Evolutionary conservation across 2,797 vertebrate species (phyloP), one percentile per base, ranked within the genome.

Genomic region (Orestias chungarensis): DNA sequence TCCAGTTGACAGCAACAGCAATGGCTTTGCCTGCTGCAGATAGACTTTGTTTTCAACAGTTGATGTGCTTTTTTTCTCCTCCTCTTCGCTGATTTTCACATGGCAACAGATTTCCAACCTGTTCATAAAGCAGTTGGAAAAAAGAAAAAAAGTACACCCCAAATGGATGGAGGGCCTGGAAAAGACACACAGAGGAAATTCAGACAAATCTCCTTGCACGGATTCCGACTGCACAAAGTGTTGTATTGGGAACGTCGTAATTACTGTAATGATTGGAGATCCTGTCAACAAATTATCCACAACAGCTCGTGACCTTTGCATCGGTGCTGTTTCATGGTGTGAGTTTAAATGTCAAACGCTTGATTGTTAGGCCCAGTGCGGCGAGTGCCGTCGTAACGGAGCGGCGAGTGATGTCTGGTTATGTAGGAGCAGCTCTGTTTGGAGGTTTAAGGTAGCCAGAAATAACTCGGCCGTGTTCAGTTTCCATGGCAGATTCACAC

Each of bases 371-470:
- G 62, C 68, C 76, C 65, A 68, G 82, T 69, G 31, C 31, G 72
- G 65, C 2, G 33, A 81, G 74, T 62, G 75, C 66, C 77, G 43
- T 86, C 76, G 73, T 83, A 75, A 69, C 43, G 3, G 70, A 73
- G 83, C 44, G 2, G 74, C 73, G 84, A n/a, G 71, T 82, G 74
- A 77, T 82, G 85, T 79, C 79, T 82, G 84, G 35, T 82, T 76
- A 50, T 84, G 86, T 77, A 73, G 84, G 50, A 90, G 88, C 90
- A 89, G 88, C 89, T 90, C 86, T 88, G 88, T 91, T 91, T 90
- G 87, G 74, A 82, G 87, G 82, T 83, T 84, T 55, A 83, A 86
- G 68, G 81, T 64, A n/a, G 79, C 71, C 90, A 85, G 82, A 88
- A 92, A 92, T 90, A 92, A 79, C 87, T 81, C 55, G 70, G 82